Conservation (phyloP, 2,888 invertebrate species). For the Scaptomyza caliginosa region DNA sequence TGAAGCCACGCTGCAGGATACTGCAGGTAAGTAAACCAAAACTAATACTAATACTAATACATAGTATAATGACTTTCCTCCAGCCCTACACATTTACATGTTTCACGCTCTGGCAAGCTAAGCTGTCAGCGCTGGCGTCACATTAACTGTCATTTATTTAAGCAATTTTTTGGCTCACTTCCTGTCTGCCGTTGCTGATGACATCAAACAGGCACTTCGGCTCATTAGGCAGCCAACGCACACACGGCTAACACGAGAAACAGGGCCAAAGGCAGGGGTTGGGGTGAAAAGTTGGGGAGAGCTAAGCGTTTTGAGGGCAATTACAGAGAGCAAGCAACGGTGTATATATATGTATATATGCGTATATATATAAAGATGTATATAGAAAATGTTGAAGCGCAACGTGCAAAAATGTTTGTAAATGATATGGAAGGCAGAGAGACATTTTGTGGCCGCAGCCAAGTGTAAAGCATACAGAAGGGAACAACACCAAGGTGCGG, state of each 20-base stretch:
- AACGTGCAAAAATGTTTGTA: constrained; percentile 71
- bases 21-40: constrained; percentile 91
- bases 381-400: constrained; percentile 49
- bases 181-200: constrained; percentile 66
- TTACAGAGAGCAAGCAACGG: constrained; percentile 46
- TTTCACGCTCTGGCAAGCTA: background rate
- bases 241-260: constrained; percentile 13
- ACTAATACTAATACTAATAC: too few relatives aligned
- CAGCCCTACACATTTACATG: background rate
- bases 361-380: constrained; percentile 1
- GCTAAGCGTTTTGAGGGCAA: constrained; percentile 48
- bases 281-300: background rate
- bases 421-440: constrained; percentile 63
- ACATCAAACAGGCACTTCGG: constrained; percentile 76
- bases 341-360: too few relatives aligned
- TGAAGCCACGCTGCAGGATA: constrained; percentile 94
- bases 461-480: constrained; percentile 59
- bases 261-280: too few relatives aligned
- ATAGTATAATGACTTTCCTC: constrained; percentile 9
- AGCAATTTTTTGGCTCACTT: constrained; percentile 77
- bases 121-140: constrained; percentile 60
- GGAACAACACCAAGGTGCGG: constrained; percentile 18
- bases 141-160: constrained; percentile 78
- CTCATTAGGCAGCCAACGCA: constrained; percentile 69
- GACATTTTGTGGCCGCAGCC: constrained; percentile 68